Base-by-base conservation (phyloP, 2,113 vertebrate species). In the Hippocampus guttulatus region DNA sequence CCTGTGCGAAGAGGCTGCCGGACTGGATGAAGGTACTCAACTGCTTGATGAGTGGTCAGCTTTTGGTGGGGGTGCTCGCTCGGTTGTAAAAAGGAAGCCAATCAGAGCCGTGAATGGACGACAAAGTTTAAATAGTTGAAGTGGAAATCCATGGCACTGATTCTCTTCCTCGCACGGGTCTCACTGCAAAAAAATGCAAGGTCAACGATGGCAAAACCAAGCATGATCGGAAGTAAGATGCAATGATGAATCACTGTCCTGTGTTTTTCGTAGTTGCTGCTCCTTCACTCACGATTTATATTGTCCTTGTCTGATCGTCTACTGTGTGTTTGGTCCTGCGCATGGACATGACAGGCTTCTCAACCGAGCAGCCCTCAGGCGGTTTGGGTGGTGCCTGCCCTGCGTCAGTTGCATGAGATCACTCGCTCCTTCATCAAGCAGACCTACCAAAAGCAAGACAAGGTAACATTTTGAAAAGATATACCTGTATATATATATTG, bases 381-480 rank as follows among this genome's bases (percentile, higher is more conserved):
- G 33, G 95, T 98, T 8, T 98, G 96, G 96, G 97, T 98, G 64
- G 97, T 99, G 57, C 97, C 97, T 80, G 97, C 97, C 15, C 90
- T 99, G 68, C 94, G 96, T 73, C 97, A 99, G 85, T 95, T 99
- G 74, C 96, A 98, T 27, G 97, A 99, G 90, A 99, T 99, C 87
- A 98, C 97, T 0, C 95, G 97, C 0, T 98, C 97, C 0, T 98
- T 99, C 86, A 98, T 98, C 90, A 98, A 99, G 81, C 96, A 99
- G 87, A 98, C 96, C 43, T 99, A 98, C 85, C 97, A 99, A 89
- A 99, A 99, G 68, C 97, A 99, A 88, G 97, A 99, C 89, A 99
- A 99, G 95, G 97, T 99, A 88, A 90, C 83, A 3, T 52, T 18
- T 30, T 27, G 25, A 27, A 15, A 55, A n/a, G 20, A 3, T 12